A percentile compares a stretch with the other conserved stretches of the same genome.
phyloP scores from a whole-genome alignment of 2,888 invertebrate genomes.

The Acanthosoma haemorrhoidale region DNA sequence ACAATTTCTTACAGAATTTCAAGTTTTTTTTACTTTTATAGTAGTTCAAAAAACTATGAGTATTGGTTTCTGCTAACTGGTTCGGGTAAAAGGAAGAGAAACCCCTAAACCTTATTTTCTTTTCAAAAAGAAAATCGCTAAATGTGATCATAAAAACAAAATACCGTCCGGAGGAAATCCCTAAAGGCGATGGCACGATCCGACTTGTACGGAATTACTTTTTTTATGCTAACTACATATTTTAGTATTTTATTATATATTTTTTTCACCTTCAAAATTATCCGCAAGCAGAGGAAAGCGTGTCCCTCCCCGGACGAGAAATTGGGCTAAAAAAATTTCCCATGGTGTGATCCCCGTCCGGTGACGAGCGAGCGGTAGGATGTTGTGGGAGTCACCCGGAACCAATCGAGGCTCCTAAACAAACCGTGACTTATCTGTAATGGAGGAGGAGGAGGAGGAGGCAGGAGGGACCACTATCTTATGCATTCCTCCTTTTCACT shows the following conservation, averaged over 20 bases:
- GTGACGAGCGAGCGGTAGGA: no score
- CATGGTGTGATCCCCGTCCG: conserved; percentile 13
- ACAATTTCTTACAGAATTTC: no score
- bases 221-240: neutral
- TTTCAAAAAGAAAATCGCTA: no score
- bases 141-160: no score
- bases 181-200: no score
- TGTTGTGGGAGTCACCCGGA: conserved; percentile 11
- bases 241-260: neutral
- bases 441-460: no score
- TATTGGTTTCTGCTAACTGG: no score
- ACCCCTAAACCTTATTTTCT: no score
- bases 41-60: no score
- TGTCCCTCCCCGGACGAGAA: neutral
- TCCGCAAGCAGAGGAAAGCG: conserved; percentile 3
- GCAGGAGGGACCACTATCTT: conserved; percentile 23
- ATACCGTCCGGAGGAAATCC: no score
- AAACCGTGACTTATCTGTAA: conserved; percentile 27
- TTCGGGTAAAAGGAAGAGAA: no score
- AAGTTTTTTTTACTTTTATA: no score
- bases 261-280: neutral
- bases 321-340: conserved; percentile 20
- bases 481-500: conserved; percentile 20
- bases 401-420: conserved; percentile 21
- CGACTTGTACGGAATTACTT: neutral